These are phyloP conservation scores for Microtus montanus DNA, from an alignment of 2,113 vertebrate species.

Conservation along the genomic window DNA sequence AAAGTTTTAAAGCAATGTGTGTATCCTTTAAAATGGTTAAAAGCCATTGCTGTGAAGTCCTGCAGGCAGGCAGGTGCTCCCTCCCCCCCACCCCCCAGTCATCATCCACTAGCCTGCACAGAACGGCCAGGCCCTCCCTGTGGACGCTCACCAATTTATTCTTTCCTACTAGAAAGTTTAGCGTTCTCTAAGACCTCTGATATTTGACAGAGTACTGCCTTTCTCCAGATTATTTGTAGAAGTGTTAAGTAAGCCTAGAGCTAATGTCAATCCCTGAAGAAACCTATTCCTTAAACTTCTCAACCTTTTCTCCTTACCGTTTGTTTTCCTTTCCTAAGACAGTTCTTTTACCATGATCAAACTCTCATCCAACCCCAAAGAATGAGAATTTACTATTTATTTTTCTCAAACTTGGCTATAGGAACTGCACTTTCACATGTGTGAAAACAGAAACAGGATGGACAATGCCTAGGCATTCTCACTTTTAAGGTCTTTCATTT, in stretches of 20 bases:
- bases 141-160: slow-evolving; percentile 42
- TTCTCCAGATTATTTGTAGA: slow-evolving; percentile 73
- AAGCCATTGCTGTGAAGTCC: not conserved
- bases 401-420: slow-evolving; percentile 11
- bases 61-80: not conserved
- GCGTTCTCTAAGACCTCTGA: slow-evolving; percentile 70
- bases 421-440: slow-evolving; percentile 20
- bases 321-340: slow-evolving; percentile 64
- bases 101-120: not conserved
- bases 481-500: slow-evolving; percentile 50
- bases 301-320: slow-evolving; percentile 65
- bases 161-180: slow-evolving; percentile 65
- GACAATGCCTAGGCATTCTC: not conserved
- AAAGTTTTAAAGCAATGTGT: slow-evolving; percentile 32
- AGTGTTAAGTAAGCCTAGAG: slow-evolving; percentile 74
- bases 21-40: not conserved
- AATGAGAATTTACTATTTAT: slow-evolving; percentile 54
- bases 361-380: slow-evolving; percentile 43
- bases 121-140: not conserved
- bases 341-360: slow-evolving; percentile 62
- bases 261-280: slow-evolving; percentile 72
- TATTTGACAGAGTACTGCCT: slow-evolving; percentile 71
- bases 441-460: slow-evolving; percentile 27
- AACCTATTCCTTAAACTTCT: slow-evolving; percentile 69
- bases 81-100: not conserved